Base-by-base conservation (phyloP, 2,797 vertebrate genomes). In the Cynopterus sphinx region DNA sequence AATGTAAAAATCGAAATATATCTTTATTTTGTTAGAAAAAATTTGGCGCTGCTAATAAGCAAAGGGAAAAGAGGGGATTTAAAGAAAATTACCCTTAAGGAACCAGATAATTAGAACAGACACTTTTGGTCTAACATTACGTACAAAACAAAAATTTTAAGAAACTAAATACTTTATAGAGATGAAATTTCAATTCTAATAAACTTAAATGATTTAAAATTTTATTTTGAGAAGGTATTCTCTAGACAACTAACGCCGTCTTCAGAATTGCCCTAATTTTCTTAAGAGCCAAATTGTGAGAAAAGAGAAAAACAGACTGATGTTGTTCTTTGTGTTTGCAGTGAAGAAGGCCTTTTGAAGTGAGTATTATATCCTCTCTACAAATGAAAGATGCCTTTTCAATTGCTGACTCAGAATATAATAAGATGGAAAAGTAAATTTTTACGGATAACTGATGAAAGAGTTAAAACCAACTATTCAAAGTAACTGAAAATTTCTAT, bases 71-170 rank as follows among this genome's bases (percentile, higher is more conserved):
- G 95, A 67, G 88, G 46, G 96, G 96, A 87, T 55, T 97, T 96
- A 98, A 98, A 97, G 98, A 98, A 81, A 95, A 98, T 98, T 98
- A 99, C 98, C 97, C 98, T 98, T 98, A 98, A 97, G 98, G 98
- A 98, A 99, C 98, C 98, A 98, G 98, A 98, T 97, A 98, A 98
- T 89, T 96, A 95, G 77, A 95, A 46, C 51, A 53, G 81, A 61
- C 13, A 17, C 94, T 96, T 91, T 78, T 49, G 78, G 83, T 82
- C 61, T 67, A 68, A 82, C 78, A 87, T 90, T 94, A 97, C 65
- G 55, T n/a, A 86, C 41, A 95, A 93, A 95, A 87, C 70, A 81
- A 28, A 70, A 83, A 12, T 84, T 90, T 89, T 67, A 46, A 61
- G 51, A 49, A 91, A 68, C 71, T 85, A 39, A 78, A 11, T 75